phyloP scores from a whole-genome alignment of 2,113 vertebrate genomes.

The Erythrolamprus reginae region DNA sequence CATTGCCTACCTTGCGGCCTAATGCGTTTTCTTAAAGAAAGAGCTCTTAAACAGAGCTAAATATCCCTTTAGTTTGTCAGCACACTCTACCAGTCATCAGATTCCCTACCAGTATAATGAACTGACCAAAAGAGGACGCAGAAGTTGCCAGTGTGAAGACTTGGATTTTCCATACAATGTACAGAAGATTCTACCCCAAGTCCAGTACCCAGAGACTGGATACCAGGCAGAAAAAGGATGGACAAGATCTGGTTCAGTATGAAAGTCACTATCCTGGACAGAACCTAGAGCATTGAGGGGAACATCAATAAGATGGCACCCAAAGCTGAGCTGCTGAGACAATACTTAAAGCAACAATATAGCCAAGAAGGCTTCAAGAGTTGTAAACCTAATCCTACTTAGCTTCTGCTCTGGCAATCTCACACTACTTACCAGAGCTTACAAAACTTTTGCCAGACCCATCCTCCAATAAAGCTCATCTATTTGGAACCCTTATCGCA shows the following conservation, averaged over 20 bases:
- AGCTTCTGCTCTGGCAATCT: no score
- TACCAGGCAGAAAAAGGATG: background rate
- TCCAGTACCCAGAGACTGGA: background rate
- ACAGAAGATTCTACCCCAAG: background rate
- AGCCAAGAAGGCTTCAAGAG: no score
- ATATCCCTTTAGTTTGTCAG: no score
- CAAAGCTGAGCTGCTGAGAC: background rate
- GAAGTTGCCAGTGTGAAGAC: background rate
- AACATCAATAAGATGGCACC: background rate
- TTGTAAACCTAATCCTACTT: no score
- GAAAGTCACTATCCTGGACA: background rate
- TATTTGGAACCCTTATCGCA: no score
- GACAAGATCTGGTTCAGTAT: background rate
- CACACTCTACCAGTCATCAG: background rate
- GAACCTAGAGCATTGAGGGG: background rate
- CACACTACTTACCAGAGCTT: no score
- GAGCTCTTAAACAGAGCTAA: no score
- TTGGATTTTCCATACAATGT: background rate
- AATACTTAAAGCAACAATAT: no score
- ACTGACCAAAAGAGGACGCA: background rate
- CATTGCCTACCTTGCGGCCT: no score
- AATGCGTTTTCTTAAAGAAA: no score
- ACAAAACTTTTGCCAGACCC: no score
- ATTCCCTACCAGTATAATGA: background rate
- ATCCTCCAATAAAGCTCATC: no score